Conservation (phyloP, 2,888 invertebrate genomes). For the Tridacna crocea region DNA sequence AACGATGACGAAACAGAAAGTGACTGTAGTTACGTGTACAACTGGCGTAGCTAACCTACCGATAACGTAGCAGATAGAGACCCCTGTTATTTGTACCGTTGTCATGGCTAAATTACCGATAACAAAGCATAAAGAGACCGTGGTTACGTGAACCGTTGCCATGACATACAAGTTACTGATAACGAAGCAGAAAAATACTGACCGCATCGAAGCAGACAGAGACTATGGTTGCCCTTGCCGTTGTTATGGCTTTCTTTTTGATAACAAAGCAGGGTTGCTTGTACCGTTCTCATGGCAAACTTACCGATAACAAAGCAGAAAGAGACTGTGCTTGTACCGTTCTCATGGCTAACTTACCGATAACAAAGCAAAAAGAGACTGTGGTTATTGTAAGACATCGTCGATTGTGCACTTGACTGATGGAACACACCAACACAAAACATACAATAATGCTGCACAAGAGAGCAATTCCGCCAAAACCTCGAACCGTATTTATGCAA, state of each 20-base stretch:
- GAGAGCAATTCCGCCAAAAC: constrained; percentile 34
- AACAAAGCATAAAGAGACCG: too few relatives aligned
- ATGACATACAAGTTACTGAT: neutral
- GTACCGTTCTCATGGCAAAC: too few relatives aligned
- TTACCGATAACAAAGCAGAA: too few relatives aligned
- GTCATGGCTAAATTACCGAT: too few relatives aligned
- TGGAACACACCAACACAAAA: constrained; percentile 20
- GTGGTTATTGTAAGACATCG: constrained; percentile 23
- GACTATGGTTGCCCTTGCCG: too few relatives aligned
- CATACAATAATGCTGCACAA: constrained; percentile 19
- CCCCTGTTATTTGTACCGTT: neutral
- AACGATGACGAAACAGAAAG: too few relatives aligned
- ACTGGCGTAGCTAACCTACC: neutral
- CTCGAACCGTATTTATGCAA: constrained; percentile 38
- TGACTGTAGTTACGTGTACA: too few relatives aligned
- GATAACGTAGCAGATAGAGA: constrained; percentile 6
- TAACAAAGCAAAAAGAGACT: constrained; percentile 23
- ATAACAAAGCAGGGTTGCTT: neutral
- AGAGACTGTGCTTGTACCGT: too few relatives aligned
- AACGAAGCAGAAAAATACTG: constrained; percentile 8
- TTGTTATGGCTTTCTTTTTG: neutral
- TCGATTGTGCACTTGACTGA: constrained; percentile 17
- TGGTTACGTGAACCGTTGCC: too few relatives aligned
- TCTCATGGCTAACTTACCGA: too few relatives aligned
- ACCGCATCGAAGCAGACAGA: too few relatives aligned